Percentiles rank a stretch among this genome's conserved stretches.
phyloP scores from a whole-genome alignment of 2,888 invertebrate species.

The Drosophila siamana region DNA sequence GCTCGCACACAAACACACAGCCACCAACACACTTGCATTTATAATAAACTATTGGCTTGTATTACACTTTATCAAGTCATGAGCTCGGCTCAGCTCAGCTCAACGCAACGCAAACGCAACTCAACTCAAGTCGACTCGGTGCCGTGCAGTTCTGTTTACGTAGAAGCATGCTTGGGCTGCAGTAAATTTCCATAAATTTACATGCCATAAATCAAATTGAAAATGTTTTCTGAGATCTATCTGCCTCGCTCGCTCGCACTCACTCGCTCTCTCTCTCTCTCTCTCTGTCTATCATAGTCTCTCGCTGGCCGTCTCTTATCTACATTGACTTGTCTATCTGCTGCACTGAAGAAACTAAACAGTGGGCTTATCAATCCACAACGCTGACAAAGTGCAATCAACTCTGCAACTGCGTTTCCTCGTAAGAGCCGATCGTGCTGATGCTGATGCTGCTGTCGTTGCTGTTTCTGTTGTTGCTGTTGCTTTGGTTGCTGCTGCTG shows the following conservation, averaged over 20 bases:
- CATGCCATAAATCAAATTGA: slow-evolving; percentile 79
- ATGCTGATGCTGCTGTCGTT: slow-evolving; percentile 19
- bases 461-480: slow-evolving; percentile 7
- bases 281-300: slow-evolving; percentile 1
- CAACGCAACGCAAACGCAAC: slow-evolving; percentile 14
- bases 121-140: neutral
- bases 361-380: slow-evolving; percentile 68
- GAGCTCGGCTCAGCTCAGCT: slow-evolving; percentile 35
- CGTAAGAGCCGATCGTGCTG: slow-evolving; percentile 18
- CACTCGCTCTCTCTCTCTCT: neutral
- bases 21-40: slow-evolving; percentile 6
- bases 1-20: slow-evolving; percentile 30
- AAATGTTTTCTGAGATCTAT: slow-evolving; percentile 50
- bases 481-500: neutral
- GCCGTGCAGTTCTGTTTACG: slow-evolving; percentile 40
- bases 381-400: slow-evolving; percentile 75
- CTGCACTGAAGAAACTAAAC: slow-evolving; percentile 66
- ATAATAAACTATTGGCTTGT: slow-evolving; percentile 62
- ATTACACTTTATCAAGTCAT: slow-evolving; percentile 64
- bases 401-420: slow-evolving; percentile 71
- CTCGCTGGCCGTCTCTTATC: slow-evolving; percentile 50
- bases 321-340: slow-evolving; percentile 54
- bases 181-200: slow-evolving; percentile 80
- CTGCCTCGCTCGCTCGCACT: neutral
- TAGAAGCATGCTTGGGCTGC: slow-evolving; percentile 49